Evolutionary conservation across 2,797 vertebrate species (phyloP).

Genomic region (Aeoliscus strigatus): DNA sequence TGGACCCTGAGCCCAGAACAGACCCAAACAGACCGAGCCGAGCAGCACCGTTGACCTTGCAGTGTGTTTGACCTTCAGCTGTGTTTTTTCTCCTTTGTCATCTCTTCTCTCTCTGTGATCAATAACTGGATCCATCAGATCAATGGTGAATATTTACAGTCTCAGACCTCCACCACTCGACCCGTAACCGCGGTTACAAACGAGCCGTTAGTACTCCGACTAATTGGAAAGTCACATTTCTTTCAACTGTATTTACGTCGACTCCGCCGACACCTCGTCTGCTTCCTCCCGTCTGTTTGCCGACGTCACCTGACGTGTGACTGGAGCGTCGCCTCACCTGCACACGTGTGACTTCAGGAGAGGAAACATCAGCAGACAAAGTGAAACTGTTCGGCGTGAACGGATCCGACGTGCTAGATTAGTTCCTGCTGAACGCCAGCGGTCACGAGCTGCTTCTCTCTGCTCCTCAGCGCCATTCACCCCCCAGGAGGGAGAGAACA

Average conservation of each 20-base stretch:
- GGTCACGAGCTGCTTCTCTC: conserved; percentile 40
- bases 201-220: no score
- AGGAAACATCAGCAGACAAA: conserved; percentile 47
- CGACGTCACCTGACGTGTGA: conserved; percentile 38
- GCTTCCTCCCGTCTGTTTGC: conserved; percentile 59
- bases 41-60: no score
- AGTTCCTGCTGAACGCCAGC: conserved; percentile 41
- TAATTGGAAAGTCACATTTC: conserved; percentile 20
- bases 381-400: conserved; percentile 58
- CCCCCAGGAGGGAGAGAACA: conserved; percentile 65
- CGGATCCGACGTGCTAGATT: conserved; percentile 50
- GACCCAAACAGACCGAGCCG: conserved; percentile 53
- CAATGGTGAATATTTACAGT: conserved; percentile 65
- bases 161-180: neutral
- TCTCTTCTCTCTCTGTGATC: conserved; percentile 45
- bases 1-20: conserved; percentile 45
- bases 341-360: conserved; percentile 44
- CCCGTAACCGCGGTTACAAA: no score
- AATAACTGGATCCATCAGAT: conserved; percentile 57
- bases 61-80: no score
- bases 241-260: conserved; percentile 37
- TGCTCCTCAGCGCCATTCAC: conserved; percentile 77
- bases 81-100: conserved; percentile 13
- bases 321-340: conserved; percentile 32
- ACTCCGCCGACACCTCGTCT: conserved; percentile 25